Percentiles rank a stretch among this genome's conserved stretches.
Conservation (phyloP, 1,140 invertebrate genomes). For the Anagrus nilaparvatae region DNA sequence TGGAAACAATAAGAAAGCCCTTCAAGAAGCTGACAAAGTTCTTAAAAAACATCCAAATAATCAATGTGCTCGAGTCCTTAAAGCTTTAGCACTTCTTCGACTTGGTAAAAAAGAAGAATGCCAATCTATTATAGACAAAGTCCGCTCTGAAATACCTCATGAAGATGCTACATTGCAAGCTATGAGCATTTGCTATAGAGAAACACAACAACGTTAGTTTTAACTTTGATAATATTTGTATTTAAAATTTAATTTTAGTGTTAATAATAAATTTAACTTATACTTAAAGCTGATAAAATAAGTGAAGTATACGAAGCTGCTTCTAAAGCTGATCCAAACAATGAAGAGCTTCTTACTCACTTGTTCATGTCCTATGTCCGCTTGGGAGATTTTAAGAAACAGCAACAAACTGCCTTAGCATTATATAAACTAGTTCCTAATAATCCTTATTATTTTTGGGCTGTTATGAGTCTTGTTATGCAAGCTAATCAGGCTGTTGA, state of each 20-base stretch:
- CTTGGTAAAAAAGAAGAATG: slow-evolving; percentile 75
- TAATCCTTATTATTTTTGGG: slow-evolving; percentile 97
- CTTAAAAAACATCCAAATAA: slow-evolving; percentile 85
- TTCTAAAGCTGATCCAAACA: slow-evolving; percentile 70
- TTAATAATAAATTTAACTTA: background rate
- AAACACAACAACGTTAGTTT: slow-evolving; percentile 75
- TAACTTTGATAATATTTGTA: background rate
- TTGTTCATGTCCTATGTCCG: slow-evolving; percentile 94
- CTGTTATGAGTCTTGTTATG: slow-evolving; percentile 90
- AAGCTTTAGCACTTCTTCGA: slow-evolving; percentile 79
- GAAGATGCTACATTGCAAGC: slow-evolving; percentile 92
- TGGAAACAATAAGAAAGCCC: slow-evolving; percentile 93
- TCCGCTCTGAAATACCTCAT: slow-evolving; percentile 71
- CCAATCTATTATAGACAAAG: slow-evolving; percentile 58
- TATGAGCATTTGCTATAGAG: slow-evolving; percentile 91
- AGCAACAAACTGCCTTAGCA: slow-evolving; percentile 78
- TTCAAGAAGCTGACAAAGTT: slow-evolving; percentile 95
- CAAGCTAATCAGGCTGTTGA: slow-evolving; percentile 53
- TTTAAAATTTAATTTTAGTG: background rate
- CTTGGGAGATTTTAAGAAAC: slow-evolving; percentile 79
- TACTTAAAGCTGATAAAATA: slow-evolving; percentile 71
- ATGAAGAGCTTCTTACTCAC: slow-evolving; percentile 86
- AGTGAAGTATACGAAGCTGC: slow-evolving; percentile 84
- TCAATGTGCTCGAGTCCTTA: slow-evolving; percentile 82
- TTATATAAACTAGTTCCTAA: slow-evolving; percentile 87